Conservation (phyloP, 2,797 vertebrate species). For the Cossypha polioptera region DNA sequence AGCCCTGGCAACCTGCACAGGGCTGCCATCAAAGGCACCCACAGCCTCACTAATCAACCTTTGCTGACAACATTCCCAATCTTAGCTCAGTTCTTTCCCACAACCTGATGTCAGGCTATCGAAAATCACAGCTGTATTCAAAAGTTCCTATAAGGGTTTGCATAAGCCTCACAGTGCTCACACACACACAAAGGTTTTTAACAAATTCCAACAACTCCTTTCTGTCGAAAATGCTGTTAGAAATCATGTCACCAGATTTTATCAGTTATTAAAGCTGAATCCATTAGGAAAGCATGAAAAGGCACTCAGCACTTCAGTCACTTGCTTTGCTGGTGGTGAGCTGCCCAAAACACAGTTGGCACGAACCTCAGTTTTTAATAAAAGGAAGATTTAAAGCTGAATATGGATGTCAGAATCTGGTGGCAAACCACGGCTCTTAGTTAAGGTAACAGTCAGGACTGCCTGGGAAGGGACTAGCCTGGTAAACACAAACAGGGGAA, state of each 20-base stretch:
- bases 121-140: neutral
- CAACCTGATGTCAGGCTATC: neutral
- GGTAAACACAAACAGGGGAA: neutral
- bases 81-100: neutral
- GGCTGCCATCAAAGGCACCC: neutral
- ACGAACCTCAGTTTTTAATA: neutral
- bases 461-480: neutral
- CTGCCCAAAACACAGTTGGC: neutral
- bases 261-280: neutral
- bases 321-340: neutral
- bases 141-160: neutral
- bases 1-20: neutral
- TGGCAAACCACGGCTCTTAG: neutral
- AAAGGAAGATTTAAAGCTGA: neutral
- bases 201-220: neutral
- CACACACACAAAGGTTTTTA: rapidly evolving
- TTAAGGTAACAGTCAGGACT: neutral
- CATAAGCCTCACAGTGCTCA: rapidly evolving
- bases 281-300: neutral
- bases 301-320: neutral
- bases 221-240: neutral
- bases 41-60: neutral
- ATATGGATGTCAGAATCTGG: neutral
- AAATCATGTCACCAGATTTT: neutral
- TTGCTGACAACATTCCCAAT: neutral